Base-by-base conservation (phyloP, 2,888 invertebrate genomes). In the Meta bourneti region DNA sequence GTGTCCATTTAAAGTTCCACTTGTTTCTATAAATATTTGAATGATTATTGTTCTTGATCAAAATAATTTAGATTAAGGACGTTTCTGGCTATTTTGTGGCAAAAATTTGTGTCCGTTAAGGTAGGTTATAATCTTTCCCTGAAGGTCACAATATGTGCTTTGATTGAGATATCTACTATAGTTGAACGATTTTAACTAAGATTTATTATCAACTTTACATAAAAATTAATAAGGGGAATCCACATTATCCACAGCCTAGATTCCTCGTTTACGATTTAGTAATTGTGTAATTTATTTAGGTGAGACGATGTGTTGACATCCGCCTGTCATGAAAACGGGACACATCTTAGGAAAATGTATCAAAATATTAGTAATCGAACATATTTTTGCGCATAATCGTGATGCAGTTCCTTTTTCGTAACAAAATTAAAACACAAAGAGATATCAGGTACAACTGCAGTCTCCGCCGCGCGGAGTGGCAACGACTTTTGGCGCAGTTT, bases 141-240 rank as follows among this genome's bases (percentile, higher is more conserved):
- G 88, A 88, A 88, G 88, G 88, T 88, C 88, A 88, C 54, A 80
- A 88, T 88, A 19, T 83, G 51, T 88, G 61, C 74, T 80, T 20
- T 61, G 34, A 61, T 34, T 80, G 52, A 16, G 11, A 51, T 74
- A 61, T 16, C 61, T 61, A 16, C 61, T 61, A 74, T 19, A 54
- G 20, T 11, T 54, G 7, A 78, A 8, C 9, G 51, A 1, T 78
- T 5, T 16, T 52, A 52, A n/a, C 8, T 6, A 19, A 11, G 49
- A 78, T 52, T 11, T 34, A 7, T 79, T 16, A 7, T 51, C 6
- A 77, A 8, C 34, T 34, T 2, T 6, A 19, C n/a, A 52, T 0
- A 49, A 51, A 19, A 5, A 34, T 34, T 4, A 34, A 34, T 4
- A 34, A 34, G 34, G 34, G 4, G 34, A 34, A 34, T 34, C 34